These are phyloP conservation scores for Lasius fuliginosus DNA, from an alignment of 2,888 invertebrate genomes.

Conservation along the genomic window DNA sequence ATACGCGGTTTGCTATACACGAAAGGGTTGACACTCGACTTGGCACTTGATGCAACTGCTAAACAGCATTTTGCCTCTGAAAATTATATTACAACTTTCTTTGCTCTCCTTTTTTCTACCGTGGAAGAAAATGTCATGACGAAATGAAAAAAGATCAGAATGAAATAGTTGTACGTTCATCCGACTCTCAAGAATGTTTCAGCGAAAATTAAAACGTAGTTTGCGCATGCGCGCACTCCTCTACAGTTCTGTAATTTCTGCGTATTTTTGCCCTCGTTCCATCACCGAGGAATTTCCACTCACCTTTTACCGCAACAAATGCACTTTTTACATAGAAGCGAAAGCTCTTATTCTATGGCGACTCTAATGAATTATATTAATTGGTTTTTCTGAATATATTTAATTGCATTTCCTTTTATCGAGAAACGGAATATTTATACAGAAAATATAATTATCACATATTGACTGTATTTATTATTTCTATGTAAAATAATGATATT, in stretches of 20 bases:
- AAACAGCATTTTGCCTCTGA: constrained; percentile 20
- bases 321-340: background rate
- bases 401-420: background rate
- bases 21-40: constrained; percentile 15
- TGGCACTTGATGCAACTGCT: constrained; percentile 29
- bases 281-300: background rate
- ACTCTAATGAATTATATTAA: background rate
- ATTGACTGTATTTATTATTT: background rate
- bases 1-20: background rate
- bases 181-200: constrained; percentile 9
- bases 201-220: constrained; percentile 40
- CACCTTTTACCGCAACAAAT: background rate
- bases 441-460: background rate
- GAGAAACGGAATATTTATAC: background rate
- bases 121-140: background rate
- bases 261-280: background rate
- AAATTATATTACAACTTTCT: constrained; percentile 29
- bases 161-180: background rate
- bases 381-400: background rate
- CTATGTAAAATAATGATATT: background rate
- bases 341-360: background rate
- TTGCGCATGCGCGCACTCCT: background rate
- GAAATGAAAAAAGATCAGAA: background rate
- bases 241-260: background rate
- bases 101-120: background rate